Evolutionary conservation across 2,888 invertebrate genomes (phyloP), one percentile per base, ranked within the genome.

Genomic region (Argynnis bischoffii): DNA sequence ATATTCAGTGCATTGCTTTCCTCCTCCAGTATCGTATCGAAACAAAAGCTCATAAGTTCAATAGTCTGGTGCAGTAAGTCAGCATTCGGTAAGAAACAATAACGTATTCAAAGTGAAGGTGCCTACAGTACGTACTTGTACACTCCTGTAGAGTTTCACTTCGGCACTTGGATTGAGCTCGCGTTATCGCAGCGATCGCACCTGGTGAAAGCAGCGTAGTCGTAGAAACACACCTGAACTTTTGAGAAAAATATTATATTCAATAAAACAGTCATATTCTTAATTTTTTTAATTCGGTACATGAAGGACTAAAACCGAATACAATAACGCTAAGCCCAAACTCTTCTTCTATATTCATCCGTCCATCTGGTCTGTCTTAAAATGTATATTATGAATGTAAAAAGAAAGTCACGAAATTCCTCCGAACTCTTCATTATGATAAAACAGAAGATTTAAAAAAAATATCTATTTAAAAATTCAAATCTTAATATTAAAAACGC

Each of bases 91-190:
- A 47, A 48, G n/a, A 26, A 59, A 59, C 35, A 41, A 41, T 41
- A 59, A 48, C 59, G 59, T 13, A 48, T 59, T 59, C 59, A 59
- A 48, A 48, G 48, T 59, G 16, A 47, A 47, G 26, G 57, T 41
- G 11, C 35, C 11, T 59, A 21, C 46, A 47, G 47, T 41, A 41
- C 35, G 21, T 46, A 59, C 59, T 48, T 59, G 11, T 26, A 13
- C 6, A 13, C 48, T n/a, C 16, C 31, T n/a, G 3, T n/a, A 31
- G 31, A 48, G 21, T 59, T 48, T 48, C 59, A 48, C 59, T 59
- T 59, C 11, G n/a, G 48, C 47, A 15, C 26, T 59, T 59, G 59
- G 26, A 31, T 4, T 59, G 57, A 47, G 11, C 18, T 21, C 21
- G 57, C 57, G 26, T 59, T 59, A 48, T 59, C 57, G 57, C 53